Evolutionary conservation across 2,888 invertebrate species (phyloP).

Genomic region (Pyrochroa serraticornis): DNA sequence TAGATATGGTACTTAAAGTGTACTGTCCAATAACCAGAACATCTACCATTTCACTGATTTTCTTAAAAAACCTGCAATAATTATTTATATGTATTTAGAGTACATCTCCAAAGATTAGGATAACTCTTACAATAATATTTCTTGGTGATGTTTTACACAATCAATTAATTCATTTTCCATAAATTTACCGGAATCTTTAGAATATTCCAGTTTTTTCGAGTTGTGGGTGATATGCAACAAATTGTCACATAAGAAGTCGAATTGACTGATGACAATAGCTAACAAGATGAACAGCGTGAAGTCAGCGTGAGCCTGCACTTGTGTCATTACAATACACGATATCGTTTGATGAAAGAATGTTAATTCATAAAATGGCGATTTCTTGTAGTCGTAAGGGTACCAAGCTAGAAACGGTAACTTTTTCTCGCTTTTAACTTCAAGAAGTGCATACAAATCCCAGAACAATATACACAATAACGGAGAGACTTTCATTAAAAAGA

Average conservation of each 20-base stretch:
- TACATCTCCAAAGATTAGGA: background rate
- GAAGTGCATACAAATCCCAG: background rate
- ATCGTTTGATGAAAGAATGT: constrained; percentile 1
- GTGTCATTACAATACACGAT: background rate
- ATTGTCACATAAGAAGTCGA: constrained; percentile 1
- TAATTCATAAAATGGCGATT: constrained; percentile 1
- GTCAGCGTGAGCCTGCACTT: background rate
- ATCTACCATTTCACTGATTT: background rate
- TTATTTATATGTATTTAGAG: too few species aligned
- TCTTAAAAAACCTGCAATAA: background rate
- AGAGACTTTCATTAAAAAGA: too few species aligned
- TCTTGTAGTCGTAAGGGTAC: background rate
- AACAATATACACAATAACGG: background rate
- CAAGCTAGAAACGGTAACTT: background rate
- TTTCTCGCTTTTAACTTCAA: background rate
- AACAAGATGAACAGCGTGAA: background rate
- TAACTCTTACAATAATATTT: background rate
- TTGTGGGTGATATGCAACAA: background rate
- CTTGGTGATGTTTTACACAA: constrained; percentile 2
- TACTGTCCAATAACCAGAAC: background rate
- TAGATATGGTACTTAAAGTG: background rate
- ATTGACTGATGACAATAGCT: background rate
- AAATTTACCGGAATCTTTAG: too few species aligned
- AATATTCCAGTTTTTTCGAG: too few species aligned
- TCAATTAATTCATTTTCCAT: constrained; percentile 2